Conservation (phyloP, 2,113 vertebrate genomes). For the Pleuronectes platessa region DNA sequence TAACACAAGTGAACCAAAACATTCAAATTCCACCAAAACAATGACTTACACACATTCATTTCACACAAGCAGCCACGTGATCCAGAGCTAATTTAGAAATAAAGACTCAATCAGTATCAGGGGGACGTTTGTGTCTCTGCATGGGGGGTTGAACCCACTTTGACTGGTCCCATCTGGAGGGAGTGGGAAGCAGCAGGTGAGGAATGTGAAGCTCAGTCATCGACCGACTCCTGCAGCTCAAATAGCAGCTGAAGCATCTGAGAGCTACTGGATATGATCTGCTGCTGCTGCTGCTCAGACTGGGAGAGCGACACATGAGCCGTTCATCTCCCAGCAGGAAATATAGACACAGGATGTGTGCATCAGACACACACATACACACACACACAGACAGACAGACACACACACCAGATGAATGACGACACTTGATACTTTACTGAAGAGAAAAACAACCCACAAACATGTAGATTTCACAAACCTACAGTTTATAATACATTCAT, state of each 20-base stretch:
- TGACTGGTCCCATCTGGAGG: conserved; percentile 17
- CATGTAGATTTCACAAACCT: neutral
- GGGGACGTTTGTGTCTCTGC: no score
- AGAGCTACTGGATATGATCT: neutral
- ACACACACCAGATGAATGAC: conserved; percentile 7
- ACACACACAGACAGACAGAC: neutral
- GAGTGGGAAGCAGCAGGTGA: conserved; percentile 41
- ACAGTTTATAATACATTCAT: neutral
- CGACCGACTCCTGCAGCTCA: conserved; percentile 34
- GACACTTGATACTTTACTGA: neutral
- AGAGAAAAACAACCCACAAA: neutral
- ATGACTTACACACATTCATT: no score
- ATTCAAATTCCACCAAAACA: no score
- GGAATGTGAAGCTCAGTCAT: conserved; percentile 30
- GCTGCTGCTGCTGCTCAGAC: neutral
- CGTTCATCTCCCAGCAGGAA: conserved; percentile 6
- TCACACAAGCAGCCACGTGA: no score
- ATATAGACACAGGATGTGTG: conserved; percentile 15
- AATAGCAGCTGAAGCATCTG: conserved; percentile 26
- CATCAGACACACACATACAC: neutral
- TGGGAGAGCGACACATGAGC: neutral
- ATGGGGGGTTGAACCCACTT: neutral
- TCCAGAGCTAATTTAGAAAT: no score
- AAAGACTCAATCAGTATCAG: no score
- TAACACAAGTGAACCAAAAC: no score